Evolutionary conservation across 2,888 invertebrate species (phyloP).

Genomic region (Drosophila anceps): DNA sequence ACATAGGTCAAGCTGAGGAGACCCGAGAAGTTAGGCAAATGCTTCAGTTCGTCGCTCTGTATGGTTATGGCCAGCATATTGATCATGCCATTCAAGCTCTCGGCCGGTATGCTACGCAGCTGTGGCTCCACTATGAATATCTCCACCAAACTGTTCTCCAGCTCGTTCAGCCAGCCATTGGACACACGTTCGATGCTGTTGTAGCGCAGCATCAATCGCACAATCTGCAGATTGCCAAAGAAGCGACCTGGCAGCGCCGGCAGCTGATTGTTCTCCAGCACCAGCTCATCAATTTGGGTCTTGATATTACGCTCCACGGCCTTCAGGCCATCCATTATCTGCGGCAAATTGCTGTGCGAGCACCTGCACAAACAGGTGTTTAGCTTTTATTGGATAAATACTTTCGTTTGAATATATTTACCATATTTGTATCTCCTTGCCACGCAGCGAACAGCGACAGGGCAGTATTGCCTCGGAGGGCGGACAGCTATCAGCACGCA

Average conservation of each 20-base stretch:
- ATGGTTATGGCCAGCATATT: constrained; percentile 93
- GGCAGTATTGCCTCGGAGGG: constrained; percentile 91
- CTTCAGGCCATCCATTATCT: constrained; percentile 91
- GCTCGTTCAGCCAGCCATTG: constrained; percentile 92
- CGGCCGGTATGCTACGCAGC: constrained; percentile 91
- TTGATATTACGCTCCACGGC: constrained; percentile 88
- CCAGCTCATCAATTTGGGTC: constrained; percentile 92
- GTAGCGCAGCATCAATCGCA: constrained; percentile 92
- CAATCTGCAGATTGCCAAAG: constrained; percentile 91
- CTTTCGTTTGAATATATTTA: constrained; percentile 81
- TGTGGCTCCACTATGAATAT: constrained; percentile 94
- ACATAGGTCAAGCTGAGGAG: constrained; percentile 90
- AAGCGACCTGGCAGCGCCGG: constrained; percentile 94
- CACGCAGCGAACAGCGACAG: constrained; percentile 92
- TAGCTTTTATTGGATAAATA: too few relatives aligned
- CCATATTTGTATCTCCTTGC: constrained; percentile 94
- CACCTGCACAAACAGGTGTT: constrained; percentile 88
- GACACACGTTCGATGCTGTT: constrained; percentile 93
- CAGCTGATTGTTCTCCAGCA: constrained; percentile 94
- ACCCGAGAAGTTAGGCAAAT: constrained; percentile 90
- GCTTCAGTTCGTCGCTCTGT: constrained; percentile 91
- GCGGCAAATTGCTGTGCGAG: constrained; percentile 94
- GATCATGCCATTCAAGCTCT: constrained; percentile 90
- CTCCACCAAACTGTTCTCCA: constrained; percentile 92
- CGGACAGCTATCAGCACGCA: constrained; percentile 87